Conservation (phyloP, 2,797 vertebrate genomes). For the Pipistrellus nathusii region DNA sequence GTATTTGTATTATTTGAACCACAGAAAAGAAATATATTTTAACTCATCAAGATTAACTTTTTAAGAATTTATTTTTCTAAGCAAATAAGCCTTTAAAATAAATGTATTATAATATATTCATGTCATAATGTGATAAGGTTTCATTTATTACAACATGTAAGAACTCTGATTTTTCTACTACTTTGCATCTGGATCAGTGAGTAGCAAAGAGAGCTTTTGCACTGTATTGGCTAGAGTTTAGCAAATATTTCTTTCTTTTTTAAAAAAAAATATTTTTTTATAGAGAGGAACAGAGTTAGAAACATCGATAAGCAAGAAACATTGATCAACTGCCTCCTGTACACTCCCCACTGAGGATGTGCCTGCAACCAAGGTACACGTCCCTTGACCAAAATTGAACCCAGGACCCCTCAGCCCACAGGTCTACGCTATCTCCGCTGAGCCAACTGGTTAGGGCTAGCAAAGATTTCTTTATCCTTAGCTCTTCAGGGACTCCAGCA, state of each 20-base stretch:
- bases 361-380: too few species aligned
- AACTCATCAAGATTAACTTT: background rate
- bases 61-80: slow-evolving; percentile 5
- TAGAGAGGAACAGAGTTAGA: too few species aligned
- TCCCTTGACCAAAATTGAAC: too few species aligned
- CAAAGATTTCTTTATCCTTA: background rate
- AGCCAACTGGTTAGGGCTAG: background rate
- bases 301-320: too few species aligned
- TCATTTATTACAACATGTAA: background rate
- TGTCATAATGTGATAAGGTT: background rate
- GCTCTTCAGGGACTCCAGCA: background rate
- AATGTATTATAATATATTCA: background rate
- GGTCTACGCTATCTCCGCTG: too few species aligned
- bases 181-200: background rate
- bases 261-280: too few species aligned
- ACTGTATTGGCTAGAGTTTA: background rate
- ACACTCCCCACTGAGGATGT: too few species aligned
- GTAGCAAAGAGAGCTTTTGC: background rate
- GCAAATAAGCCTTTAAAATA: background rate
- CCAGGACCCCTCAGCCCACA: too few species aligned
- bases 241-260: background rate
- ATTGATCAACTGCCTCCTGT: too few species aligned
- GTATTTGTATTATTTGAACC: slow-evolving; percentile 2
- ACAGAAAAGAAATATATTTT: background rate
- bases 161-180: background rate